These are phyloP conservation scores for Hanleya hanleyi DNA, from an alignment of 2,888 invertebrate genomes.

Conservation along the genomic window DNA sequence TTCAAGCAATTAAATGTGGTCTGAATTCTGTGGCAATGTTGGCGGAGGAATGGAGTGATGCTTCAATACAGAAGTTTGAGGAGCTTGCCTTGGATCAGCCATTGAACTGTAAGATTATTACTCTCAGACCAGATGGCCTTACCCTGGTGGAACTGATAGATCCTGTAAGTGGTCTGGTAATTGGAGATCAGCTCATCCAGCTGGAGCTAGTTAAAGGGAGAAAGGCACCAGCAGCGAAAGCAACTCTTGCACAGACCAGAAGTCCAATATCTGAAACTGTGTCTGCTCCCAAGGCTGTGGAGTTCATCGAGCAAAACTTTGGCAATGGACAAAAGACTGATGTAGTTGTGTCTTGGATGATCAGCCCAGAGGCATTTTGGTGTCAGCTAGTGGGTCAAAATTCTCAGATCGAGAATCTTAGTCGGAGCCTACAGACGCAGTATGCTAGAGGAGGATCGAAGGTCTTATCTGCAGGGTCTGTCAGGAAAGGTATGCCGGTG, in stretches of 20 bases:
- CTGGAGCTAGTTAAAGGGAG: constrained; percentile 22
- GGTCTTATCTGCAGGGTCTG: constrained; percentile 13
- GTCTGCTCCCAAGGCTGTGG: neutral
- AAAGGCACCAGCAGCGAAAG: neutral
- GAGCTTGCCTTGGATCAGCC: neutral
- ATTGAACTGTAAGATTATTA: neutral
- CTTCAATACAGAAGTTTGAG: constrained; percentile 43
- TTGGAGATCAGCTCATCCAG: constrained; percentile 38
- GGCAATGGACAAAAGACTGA: neutral
- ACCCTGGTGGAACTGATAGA: constrained; percentile 13
- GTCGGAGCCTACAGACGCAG: neutral
- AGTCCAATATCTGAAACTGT: neutral
- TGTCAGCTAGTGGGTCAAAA: constrained; percentile 44
- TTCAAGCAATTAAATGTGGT: constrained; percentile 33
- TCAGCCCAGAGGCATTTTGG: constrained; percentile 54
- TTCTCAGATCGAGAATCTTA: neutral
- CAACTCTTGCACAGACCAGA: neutral
- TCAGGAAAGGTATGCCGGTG: constrained; percentile 42
- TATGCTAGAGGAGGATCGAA: neutral
- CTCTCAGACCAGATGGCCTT: neutral
- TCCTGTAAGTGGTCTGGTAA: constrained; percentile 35
- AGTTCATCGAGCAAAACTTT: neutral
- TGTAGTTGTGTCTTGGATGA: constrained; percentile 47
- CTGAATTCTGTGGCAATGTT: constrained; percentile 45
- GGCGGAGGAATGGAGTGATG: constrained; percentile 50